Percentiles rank a stretch among this genome's conserved stretches.
phyloP scores from a whole-genome alignment of 2,888 invertebrate species.

The Mesorhabditis spiculigera region DNA sequence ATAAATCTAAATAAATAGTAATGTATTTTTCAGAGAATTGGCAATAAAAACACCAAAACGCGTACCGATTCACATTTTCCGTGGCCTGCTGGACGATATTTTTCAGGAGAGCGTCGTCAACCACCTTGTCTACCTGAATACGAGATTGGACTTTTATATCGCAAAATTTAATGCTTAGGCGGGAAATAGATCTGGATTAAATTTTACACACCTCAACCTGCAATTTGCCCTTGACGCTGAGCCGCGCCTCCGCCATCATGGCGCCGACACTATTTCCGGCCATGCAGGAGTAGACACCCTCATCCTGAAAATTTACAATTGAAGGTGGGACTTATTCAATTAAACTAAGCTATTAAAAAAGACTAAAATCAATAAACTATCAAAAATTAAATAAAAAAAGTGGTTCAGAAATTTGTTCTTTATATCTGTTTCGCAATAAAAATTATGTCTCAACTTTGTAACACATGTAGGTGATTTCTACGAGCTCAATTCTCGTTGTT shows the following conservation, averaged over 20 bases:
- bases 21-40: no score
- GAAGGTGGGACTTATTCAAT: neutral
- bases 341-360: slow-evolving; percentile 1
- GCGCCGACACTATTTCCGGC: slow-evolving; percentile 60
- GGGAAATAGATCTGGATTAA: no score
- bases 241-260: slow-evolving; percentile 59
- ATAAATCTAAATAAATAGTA: no score
- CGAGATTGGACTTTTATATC: slow-evolving; percentile 5
- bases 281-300: slow-evolving; percentile 55
- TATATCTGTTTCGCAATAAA: neutral
- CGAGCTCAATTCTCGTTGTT: no score
- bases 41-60: no score
- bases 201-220: slow-evolving; percentile 22
- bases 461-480: no score
- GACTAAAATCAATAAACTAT: neutral
- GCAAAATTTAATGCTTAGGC: slow-evolving; percentile 5
- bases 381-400: slow-evolving; percentile 11
- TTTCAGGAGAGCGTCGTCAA: slow-evolving; percentile 34
- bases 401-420: neutral
- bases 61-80: slow-evolving; percentile 38
- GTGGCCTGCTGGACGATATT: slow-evolving; percentile 46
- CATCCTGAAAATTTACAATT: slow-evolving; percentile 20
- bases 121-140: slow-evolving; percentile 28
- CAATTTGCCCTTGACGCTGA: slow-evolving; percentile 55
- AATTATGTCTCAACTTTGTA: no score